Evolutionary conservation across 2,113 vertebrate genomes (phyloP).

Genomic region (Plestiodon gilberti): DNA sequence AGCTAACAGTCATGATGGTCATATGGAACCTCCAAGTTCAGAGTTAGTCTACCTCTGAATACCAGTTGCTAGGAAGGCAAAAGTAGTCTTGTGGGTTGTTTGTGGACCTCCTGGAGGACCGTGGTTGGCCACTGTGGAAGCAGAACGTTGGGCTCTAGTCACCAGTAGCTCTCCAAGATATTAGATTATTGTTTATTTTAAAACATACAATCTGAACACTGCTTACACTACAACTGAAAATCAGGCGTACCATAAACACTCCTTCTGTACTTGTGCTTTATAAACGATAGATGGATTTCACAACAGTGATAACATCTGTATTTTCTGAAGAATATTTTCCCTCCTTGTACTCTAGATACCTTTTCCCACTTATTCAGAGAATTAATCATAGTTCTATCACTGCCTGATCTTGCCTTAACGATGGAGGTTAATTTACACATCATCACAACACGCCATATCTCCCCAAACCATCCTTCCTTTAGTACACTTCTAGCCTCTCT

Average conservation of each 20-base stretch:
- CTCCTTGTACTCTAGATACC: neutral
- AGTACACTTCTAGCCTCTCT: neutral
- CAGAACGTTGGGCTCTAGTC: too few species aligned
- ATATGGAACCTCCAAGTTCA: too few species aligned
- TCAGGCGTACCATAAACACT: neutral
- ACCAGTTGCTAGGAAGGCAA: too few species aligned
- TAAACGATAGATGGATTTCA: neutral
- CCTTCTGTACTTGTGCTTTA: neutral
- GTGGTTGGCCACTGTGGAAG: too few species aligned
- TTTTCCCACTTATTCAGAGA: neutral
- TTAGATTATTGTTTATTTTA: neutral
- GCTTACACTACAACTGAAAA: neutral
- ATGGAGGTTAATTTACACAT: neutral
- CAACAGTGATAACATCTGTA: neutral
- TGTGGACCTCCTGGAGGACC: too few species aligned
- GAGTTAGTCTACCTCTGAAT: too few species aligned
- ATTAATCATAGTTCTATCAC: neutral
- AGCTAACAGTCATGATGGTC: too few species aligned
- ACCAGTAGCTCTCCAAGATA: neutral
- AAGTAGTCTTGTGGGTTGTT: too few species aligned
- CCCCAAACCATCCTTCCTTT: neutral
- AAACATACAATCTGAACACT: neutral
- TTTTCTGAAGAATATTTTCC: neutral
- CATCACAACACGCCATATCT: neutral
- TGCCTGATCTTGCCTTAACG: neutral